Percentiles rank a stretch among this genome's conserved stretches.
Evolutionary conservation across 2,888 invertebrate genomes (phyloP).

Genomic region (Microctonus aethiopoides): DNA sequence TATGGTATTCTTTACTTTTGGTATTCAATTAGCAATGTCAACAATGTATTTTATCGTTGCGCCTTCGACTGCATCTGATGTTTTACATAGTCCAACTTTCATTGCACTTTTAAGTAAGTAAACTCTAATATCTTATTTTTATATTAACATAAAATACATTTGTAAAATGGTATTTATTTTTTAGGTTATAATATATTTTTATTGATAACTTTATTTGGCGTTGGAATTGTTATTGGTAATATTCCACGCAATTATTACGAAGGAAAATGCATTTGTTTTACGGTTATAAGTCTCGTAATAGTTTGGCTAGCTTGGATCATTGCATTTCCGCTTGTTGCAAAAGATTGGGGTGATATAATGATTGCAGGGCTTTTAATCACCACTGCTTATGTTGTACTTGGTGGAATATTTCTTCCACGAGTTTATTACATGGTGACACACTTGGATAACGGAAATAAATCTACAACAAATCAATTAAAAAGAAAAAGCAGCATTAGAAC

Average conservation of each 20-base stretch:
- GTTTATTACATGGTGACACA: constrained; percentile 77
- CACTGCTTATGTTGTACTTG: constrained; percentile 73
- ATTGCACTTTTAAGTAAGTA: constrained; percentile 68
- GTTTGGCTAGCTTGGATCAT: constrained; percentile 71
- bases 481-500: constrained; percentile 55
- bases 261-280: constrained; percentile 70
- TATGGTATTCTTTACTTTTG: constrained; percentile 74
- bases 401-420: constrained; percentile 76
- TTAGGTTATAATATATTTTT: constrained; percentile 75
- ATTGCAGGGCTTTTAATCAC: constrained; percentile 73
- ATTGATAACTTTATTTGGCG: constrained; percentile 70
- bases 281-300: constrained; percentile 68
- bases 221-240: constrained; percentile 73
- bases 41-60: constrained; percentile 57
- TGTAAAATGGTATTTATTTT: neutral
- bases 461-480: constrained; percentile 50
- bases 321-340: constrained; percentile 71
- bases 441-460: constrained; percentile 71
- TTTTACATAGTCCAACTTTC: constrained; percentile 61
- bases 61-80: constrained; percentile 55
- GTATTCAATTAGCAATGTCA: constrained; percentile 69
- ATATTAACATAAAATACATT: neutral
- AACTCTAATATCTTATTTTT: constrained; percentile 63
- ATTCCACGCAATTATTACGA: constrained; percentile 78
- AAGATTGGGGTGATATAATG: constrained; percentile 70